Evolutionary conservation across 2,113 vertebrate genomes (phyloP), one percentile per base, ranked within the genome.

Genomic region (Melanotaenia duboulayi): DNA sequence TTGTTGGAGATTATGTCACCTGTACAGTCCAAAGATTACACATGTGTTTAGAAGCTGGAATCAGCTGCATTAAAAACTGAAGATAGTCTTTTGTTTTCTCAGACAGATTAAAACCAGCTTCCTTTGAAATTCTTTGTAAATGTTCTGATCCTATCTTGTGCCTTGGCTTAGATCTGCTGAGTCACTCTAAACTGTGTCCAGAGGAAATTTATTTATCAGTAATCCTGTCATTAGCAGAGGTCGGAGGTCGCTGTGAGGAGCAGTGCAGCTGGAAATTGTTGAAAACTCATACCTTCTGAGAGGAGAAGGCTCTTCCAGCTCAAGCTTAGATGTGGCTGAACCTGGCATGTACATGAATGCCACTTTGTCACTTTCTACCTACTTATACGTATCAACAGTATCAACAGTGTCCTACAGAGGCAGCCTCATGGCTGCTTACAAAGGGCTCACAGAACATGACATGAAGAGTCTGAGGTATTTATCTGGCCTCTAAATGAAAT

Each of bases 1-100:
- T 42, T 65, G 62, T 23, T 12, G 24, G 58, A 64, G 70, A 82
- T 86, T 83, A 68, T 64, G 25, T 44, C 69, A 28, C 39, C 65
- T 72, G 42, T 11, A 48, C 32, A 3, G 11, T 25, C 12, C 57
- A 11, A n/a, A 51, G 52, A 66, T 74, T 76, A 14, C 22, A 61
- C 24, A 49, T 74, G 8, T 22, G 32, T 71, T 76, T 44, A 54
- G 20, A 23, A 17, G 55, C 23, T n/a, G 52, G 50, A 66, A 57
- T 49, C 19, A 52, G 46, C 49, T 42, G 28, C 25, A 39, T 37
- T 64, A 16, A 65, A 57, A 19, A 48, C 7, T 8, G 17, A n/a
- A 48, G 44, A 8, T n/a, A n/a, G 16, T 48, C 42, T 48, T 74
- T 60, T 28, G 6, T 60, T 32, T 22, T 40, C 72, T 52, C 7